Percentiles rank a stretch among this genome's conserved stretches.
These are phyloP conservation scores for Drosophila tripunctata DNA, from an alignment of 2,888 invertebrate species.

Conservation along the genomic window DNA sequence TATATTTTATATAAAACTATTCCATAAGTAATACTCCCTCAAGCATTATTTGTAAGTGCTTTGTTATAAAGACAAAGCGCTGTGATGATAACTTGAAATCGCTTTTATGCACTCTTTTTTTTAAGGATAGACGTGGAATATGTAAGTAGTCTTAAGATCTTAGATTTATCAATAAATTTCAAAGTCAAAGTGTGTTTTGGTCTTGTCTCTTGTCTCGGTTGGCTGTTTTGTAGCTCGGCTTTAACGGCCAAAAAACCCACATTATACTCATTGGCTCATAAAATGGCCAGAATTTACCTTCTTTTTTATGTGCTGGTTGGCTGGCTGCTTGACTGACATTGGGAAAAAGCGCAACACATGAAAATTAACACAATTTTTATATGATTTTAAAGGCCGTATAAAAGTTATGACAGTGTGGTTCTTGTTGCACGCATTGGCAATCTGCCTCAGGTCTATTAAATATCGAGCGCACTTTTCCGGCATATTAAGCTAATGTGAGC, in stretches of 20 bases:
- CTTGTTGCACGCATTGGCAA: slow-evolving; percentile 27
- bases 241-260: slow-evolving; percentile 51
- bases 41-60: slow-evolving; percentile 10
- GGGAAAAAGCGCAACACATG: slow-evolving; percentile 62
- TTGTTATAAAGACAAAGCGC: slow-evolving; percentile 9
- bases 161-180: slow-evolving; percentile 74
- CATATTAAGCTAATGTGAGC: slow-evolving; percentile 71
- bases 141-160: slow-evolving; percentile 52
- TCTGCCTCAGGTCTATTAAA: slow-evolving; percentile 55
- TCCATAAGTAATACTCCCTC: not conserved
- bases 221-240: slow-evolving; percentile 22
- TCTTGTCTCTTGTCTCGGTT: slow-evolving; percentile 5
- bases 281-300: slow-evolving; percentile 53
- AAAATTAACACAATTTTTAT: slow-evolving; percentile 77
- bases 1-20: too few relatives aligned
- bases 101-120: slow-evolving; percentile 6
- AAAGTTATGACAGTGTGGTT: slow-evolving; percentile 66
- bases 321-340: too few relatives aligned
- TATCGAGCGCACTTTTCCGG: slow-evolving; percentile 62
- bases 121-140: slow-evolving; percentile 4
- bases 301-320: slow-evolving; percentile 49
- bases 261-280: slow-evolving; percentile 65
- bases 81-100: slow-evolving; percentile 37
- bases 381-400: slow-evolving; percentile 75
- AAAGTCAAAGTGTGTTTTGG: slow-evolving; percentile 53